Base-by-base conservation (phyloP, 37 sponge, comb jelly and placozoan genomes). In the Hexactinellida sp. region DNA sequence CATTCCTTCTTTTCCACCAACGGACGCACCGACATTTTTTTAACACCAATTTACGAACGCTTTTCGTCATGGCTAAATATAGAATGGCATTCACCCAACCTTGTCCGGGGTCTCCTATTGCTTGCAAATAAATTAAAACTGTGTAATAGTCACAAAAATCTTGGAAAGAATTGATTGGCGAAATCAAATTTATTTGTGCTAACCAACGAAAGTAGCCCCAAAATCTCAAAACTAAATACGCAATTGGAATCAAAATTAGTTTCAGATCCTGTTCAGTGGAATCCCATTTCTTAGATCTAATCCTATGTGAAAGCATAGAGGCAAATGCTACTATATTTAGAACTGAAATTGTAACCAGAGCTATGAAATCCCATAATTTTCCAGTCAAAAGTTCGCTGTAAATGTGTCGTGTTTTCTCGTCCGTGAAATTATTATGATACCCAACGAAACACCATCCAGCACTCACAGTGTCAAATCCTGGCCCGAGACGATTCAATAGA, bases 161-260 rank as follows among this genome's bases (percentile, higher is more conserved):
- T 28, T 7, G 30, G 32, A 63, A 63, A 25, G 28, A 10, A 7
- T 10, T 25, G 21, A 25, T 10, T 7, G 76, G 76, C 13, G 76
- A 63, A 28, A 28, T 23, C 25, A 23, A 63, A 32, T 63, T 23
- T 5, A 63, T 21, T 63, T 63, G 76, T 10, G 13, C 13, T 1
- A 63, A 7, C 76, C 76, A 63, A 32, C 76, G 76, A 10, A 63
- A 63, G 13, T 63, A 63, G 19, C 76, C 76, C 76, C 76, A 63
- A 63, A 63, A 63, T n/a, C 76, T 63, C 76, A 63, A 23, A 63
- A 63, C 3, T 10, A 63, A n/a, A n/a, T 63, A 63, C 25, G 76
- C 76, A 10, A n/a, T 63, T 10, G 76, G 76, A 63, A 63, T 63
- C 34, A 63, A n/a, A 63, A 63, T 63, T n/a, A 63, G 76, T 63